Conservation (phyloP, 92 coral and sea anemone genomes). For the Epizoanthus illoricatus region DNA sequence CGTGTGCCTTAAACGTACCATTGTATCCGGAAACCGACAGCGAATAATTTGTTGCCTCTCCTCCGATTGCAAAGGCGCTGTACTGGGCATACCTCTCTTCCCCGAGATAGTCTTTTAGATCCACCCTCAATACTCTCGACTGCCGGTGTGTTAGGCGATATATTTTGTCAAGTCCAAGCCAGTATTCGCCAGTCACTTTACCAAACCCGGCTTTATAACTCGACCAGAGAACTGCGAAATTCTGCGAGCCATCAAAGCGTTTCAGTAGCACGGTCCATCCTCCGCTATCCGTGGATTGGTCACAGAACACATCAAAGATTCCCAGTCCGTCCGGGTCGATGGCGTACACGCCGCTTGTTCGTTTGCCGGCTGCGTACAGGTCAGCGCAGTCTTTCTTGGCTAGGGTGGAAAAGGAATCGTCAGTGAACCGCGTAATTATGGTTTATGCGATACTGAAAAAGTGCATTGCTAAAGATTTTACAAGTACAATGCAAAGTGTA, state of each 20-base stretch:
- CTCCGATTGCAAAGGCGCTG: conserved; percentile 58
- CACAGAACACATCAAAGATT: conserved; percentile 57
- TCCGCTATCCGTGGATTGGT: conserved; percentile 67
- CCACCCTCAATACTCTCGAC: conserved; percentile 56
- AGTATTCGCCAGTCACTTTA: conserved; percentile 58
- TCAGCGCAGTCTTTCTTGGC: conserved; percentile 57
- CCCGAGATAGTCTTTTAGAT: conserved; percentile 67
- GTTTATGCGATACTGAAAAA: no score
- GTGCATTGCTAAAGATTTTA: no score
- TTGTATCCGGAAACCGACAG: conserved; percentile 51
- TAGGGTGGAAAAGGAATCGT: conserved; percentile 2
- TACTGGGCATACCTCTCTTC: conserved; percentile 58
- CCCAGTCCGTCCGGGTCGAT: conserved; percentile 56
- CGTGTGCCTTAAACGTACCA: conserved; percentile 37
- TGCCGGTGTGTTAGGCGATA: conserved; percentile 59
- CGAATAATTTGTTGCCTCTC: conserved; percentile 50
- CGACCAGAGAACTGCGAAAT: conserved; percentile 49
- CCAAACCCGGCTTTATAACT: conserved; percentile 68
- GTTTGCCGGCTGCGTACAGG: conserved; percentile 51
- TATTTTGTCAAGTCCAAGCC: conserved; percentile 74
- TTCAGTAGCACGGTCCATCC: conserved; percentile 76
- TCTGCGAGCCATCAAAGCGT: conserved; percentile 70
- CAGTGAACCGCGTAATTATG: not conserved
- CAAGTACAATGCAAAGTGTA: no score
- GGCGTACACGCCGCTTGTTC: conserved; percentile 53